A percentile compares a stretch with the other conserved stretches of the same genome.
Evolutionary conservation across 2,113 vertebrate genomes (phyloP).

Genomic region (Toxostoma redivivum): DNA sequence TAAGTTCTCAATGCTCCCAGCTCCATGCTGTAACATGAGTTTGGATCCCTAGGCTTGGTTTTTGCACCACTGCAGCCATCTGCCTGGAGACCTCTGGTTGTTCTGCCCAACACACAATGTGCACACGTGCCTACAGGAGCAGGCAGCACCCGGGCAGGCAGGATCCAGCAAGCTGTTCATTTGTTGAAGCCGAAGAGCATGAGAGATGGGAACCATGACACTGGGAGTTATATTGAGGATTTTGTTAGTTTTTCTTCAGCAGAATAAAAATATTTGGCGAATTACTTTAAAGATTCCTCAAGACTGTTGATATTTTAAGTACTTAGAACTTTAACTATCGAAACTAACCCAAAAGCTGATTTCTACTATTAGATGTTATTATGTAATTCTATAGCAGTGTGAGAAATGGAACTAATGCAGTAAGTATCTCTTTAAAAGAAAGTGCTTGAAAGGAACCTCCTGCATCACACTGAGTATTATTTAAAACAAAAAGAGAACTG

Average conservation of each 20-base stretch:
- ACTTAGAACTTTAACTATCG: conserved; percentile 71
- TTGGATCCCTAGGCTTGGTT: neutral
- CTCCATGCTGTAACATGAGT: neutral
- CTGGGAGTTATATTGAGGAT: conserved; percentile 30
- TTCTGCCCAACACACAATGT: neutral
- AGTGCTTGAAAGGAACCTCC: conserved; percentile 58
- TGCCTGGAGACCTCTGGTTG: neutral
- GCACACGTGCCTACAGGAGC: accelerated
- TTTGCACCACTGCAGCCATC: neutral
- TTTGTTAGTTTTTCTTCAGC: conserved; percentile 79
- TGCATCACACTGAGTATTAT: conserved; percentile 30
- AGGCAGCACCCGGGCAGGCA: neutral
- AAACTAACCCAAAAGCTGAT: conserved; percentile 58
- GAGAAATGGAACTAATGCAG: conserved; percentile 51
- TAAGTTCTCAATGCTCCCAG: neutral
- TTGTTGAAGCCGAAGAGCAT: neutral
- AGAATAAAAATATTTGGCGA: conserved; percentile 81
- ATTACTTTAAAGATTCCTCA: conserved; percentile 70
- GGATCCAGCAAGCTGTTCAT: neutral
- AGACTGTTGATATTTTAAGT: conserved; percentile 67
- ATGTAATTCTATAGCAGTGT: conserved; percentile 59
- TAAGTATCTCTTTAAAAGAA: conserved; percentile 43
- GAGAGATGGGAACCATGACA: conserved; percentile 33
- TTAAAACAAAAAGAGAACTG: conserved; percentile 8
- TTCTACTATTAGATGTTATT: conserved; percentile 67